These are phyloP conservation scores for Drosophila pullipes DNA, from an alignment of 2,888 invertebrate genomes.

Conservation along the genomic window DNA sequence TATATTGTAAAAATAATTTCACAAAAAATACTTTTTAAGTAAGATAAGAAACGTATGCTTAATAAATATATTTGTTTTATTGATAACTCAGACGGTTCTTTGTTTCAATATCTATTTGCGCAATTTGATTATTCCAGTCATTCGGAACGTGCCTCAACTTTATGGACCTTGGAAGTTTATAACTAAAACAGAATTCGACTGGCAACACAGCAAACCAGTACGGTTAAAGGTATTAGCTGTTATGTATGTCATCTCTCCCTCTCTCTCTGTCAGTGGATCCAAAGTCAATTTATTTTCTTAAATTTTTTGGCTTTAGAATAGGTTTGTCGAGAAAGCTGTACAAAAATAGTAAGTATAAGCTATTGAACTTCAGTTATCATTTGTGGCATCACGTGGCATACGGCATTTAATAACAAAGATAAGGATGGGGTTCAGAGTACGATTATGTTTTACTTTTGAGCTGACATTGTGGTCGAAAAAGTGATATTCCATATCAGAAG, in stretches of 20 bases:
- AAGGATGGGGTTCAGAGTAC: neutral
- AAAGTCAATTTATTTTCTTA: neutral
- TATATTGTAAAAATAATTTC: conserved; percentile 4
- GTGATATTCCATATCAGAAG: neutral
- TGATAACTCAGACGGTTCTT: neutral
- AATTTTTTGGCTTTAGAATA: neutral
- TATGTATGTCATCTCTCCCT: neutral
- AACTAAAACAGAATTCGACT: neutral
- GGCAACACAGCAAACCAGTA: neutral
- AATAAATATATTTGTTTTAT: neutral
- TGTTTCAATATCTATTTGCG: neutral
- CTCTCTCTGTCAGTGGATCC: too few relatives aligned
- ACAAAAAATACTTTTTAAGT: neutral
- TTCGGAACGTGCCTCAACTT: neutral
- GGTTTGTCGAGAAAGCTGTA: neutral
- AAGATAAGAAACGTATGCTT: conserved; percentile 6
- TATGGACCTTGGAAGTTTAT: neutral
- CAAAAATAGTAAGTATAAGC: neutral
- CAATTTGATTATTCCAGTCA: neutral
- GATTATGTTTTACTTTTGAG: neutral
- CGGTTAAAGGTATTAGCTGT: neutral
- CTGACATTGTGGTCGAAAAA: too few relatives aligned
- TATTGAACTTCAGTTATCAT: neutral
- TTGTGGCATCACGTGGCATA: neutral
- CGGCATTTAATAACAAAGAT: neutral